These are phyloP conservation scores for Notothenia coriiceps DNA, from an alignment of 2,113 vertebrate species.

Conservation along the genomic window DNA sequence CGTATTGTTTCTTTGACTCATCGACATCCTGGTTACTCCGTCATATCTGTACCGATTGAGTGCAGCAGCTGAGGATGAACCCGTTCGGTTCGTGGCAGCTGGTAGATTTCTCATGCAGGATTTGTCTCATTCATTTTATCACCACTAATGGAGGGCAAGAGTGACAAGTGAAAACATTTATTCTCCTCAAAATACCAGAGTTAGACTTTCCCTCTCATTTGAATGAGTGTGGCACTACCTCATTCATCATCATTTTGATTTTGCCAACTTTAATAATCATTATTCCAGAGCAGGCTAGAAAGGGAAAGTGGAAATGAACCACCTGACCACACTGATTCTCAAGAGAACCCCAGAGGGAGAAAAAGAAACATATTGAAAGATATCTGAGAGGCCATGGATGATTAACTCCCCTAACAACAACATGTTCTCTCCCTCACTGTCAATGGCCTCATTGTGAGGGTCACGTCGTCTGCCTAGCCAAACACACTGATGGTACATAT, in stretches of 20 bases:
- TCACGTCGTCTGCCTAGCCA: constrained; percentile 13
- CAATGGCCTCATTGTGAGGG: constrained; percentile 13
- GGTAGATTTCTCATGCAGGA: background rate
- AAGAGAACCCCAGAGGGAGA: background rate
- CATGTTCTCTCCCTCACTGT: background rate
- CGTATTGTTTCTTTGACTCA: background rate
- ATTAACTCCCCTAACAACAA: constrained; percentile 9
- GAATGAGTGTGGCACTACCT: background rate
- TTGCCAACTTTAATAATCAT: background rate
- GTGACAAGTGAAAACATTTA: background rate
- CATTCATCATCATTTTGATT: background rate
- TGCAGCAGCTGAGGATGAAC: constrained; percentile 10
- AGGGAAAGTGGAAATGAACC: constrained; percentile 5
- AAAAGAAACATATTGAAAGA: constrained; percentile 8
- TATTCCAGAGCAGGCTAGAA: background rate
- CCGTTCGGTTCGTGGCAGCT: background rate
- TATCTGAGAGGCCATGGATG: constrained; percentile 11
- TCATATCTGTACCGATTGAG: background rate
- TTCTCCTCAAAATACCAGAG: background rate
- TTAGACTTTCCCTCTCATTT: background rate
- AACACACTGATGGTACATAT: background rate
- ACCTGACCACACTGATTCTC: constrained; percentile 1
- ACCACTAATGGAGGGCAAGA: background rate
- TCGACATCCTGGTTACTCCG: background rate
- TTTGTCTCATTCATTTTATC: background rate